Base-by-base conservation (phyloP, 2,888 invertebrate species). In the Tetragnatha montana region DNA sequence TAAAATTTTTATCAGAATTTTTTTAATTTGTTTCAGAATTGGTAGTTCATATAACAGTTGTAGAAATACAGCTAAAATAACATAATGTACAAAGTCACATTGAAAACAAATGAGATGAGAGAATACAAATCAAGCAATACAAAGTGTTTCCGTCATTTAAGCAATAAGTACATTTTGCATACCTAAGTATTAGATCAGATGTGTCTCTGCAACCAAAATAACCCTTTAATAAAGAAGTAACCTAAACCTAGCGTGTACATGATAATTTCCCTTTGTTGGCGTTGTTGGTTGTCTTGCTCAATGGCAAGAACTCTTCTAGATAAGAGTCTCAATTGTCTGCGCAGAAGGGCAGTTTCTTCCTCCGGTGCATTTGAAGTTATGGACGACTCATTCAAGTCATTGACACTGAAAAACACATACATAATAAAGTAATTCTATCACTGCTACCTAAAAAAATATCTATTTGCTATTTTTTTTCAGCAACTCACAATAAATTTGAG, bases 261-360 rank as follows among this genome's bases (percentile, higher is more conserved):
- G 92, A 97, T 95, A 93, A 97, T 96, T 93, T 98, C 98, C 92
- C 97, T 96, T 93, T 98, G 97, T 92, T 97, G 95, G 89, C 97
- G 95, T 93, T 96, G 96, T 92, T 96, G 94, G 93, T 96, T 96
- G 92, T 98, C 97, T 91, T 97, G 95, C 94, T 98, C 98, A 91
- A 98, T 95, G 8, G 96, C 95, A 94, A 97, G 96, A 10, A 98
- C 96, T 22, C 98, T 95, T 79, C 97, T 95, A 93, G 97, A 97
- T 91, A 98, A 93, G 93, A 97, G 97, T 35, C 97, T 96, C 92
- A 98, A 95, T 94, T 98, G 98, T 80, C 96, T 95, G 91, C 97
- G 95, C 92, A 98, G 95, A 94, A 97, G 96, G 75, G 96, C 95
- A 87, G 97, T 95, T 94, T 97, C 97, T 94, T 97, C 97, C 19